Base-by-base conservation (phyloP, 2,888 invertebrate genomes). In the Amblyjoppa fuscipennis region DNA sequence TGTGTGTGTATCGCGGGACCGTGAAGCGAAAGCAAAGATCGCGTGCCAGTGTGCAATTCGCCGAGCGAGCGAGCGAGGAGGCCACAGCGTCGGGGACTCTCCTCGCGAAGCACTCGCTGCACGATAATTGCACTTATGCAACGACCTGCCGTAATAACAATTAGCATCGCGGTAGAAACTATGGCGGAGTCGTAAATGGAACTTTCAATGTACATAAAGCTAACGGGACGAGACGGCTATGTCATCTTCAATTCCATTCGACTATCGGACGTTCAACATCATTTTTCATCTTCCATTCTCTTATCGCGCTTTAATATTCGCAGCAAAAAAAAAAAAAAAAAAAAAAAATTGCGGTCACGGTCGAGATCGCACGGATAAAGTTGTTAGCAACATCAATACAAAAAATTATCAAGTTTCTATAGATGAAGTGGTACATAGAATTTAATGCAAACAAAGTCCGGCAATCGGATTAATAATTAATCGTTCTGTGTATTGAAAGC, bases 121-220 rank as follows among this genome's bases (percentile, higher is more conserved):
- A 86, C 87, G 88, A 89, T 92, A 92, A 92, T 93, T 92, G 89
- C 89, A 84, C 89, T 92, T 93, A 90, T 90, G 92, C 91, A 93
- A 93, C 88, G 83, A 88, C 87, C 89, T 87, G 87, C 88, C 87
- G 88, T 90, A 91, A 90, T 90, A 90, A 90, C 91, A 92, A 93
- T 93, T 93, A 93, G 89, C 91, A 86, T 84, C 82, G 83, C 56
- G 81, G 74, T 82, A 68, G 79, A 69, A 85, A 85, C 82, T 74
- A 71, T 51, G 79, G 49, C 61, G 31, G 75, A 74, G 59, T 75
- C 66, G 78, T 75, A 85, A 85, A 85, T 85, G 78, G 85, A 81
- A 82, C 81, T 81, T 75, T 81, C 78, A 51, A 82, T 81, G 74
- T 74, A 74, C 77, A 73, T n/a, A 56, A 56, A 45, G 45, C 38